Evolutionary conservation across 2,888 invertebrate species (phyloP), one percentile per base, ranked within the genome.

Genomic region (Synergus itoensis): DNA sequence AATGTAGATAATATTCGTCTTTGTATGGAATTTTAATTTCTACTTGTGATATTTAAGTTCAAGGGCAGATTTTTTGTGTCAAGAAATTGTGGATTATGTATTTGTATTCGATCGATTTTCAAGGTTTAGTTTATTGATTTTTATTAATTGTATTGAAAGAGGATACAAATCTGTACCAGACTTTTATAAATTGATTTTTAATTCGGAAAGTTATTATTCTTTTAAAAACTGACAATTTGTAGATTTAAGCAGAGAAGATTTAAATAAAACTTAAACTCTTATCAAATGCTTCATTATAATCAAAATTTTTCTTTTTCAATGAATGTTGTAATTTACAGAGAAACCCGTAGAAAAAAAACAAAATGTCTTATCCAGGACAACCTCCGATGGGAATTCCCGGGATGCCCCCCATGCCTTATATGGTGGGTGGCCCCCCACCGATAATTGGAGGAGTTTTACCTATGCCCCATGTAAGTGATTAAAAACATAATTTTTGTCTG

Each of bases 351-450:
- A 69, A 77, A 28, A 18, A 9, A 12, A 60, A 14, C 11, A 83
- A 63, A 86, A 98, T 98, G 98, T 98, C 98, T 85, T 98, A 95
- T 93, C 98, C 98, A 84, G 96, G 97, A 86, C 95, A 97, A 88
- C 96, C 97, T 73, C 96, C 97, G 28, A 96, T 97, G 93, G 94
- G 92, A 53, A 92, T 95, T 88, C 95, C 95, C 82, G 95, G 96
- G 64, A 95, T 96, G 93, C 96, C 96, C 76, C 96, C 95, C 76
- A 95, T 96, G 92, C 95, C 96, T 85, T 92, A 91, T 79, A 92
- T 92, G 90, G 92, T 93, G 84, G 88, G 92, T 82, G 92, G 91
- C 53, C 95, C 96, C 75, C 95, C 95, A 78, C 94, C 95, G 60
- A 94, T 96, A 88, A 95, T 96, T 88, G 94, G 95, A 81, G 94